These are phyloP conservation scores for Penaeus monodon DNA, from an alignment of 2,888 invertebrate genomes.

Conservation along the genomic window DNA sequence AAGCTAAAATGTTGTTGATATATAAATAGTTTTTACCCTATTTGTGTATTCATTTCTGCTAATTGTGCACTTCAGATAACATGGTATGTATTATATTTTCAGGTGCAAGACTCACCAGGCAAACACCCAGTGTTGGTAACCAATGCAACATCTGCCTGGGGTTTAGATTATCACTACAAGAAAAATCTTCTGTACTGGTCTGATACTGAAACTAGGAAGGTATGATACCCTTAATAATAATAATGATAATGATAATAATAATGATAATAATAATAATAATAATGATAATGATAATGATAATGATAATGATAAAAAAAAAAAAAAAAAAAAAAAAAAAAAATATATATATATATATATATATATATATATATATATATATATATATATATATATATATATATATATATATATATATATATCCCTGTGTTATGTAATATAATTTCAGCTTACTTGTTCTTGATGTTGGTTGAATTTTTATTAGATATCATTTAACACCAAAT, in stretches of 20 bases:
- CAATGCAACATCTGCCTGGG: slow-evolving; percentile 87
- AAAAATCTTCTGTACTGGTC: slow-evolving; percentile 88
- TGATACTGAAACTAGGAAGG: slow-evolving; percentile 81
- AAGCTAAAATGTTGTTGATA: too few species aligned
- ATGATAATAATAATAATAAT: too few species aligned
- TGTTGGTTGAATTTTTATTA: background rate
- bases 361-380: too few species aligned
- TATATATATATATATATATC: too few species aligned
- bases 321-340: too few species aligned
- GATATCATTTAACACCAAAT: background rate
- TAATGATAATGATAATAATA: too few species aligned
- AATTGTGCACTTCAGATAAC: slow-evolving; percentile 2
- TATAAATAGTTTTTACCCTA: too few species aligned
- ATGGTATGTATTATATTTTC: slow-evolving; percentile 11
- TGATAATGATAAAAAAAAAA: too few species aligned
- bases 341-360: too few species aligned
- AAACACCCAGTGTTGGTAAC: slow-evolving; percentile 73
- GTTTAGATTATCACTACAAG: slow-evolving; percentile 85
- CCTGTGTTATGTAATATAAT: background rate
- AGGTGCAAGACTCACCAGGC: slow-evolving; percentile 10
- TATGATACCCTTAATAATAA: slow-evolving; percentile 29
- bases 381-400: too few species aligned
- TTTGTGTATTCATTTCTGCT: background rate
- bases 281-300: too few species aligned
- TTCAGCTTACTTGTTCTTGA: background rate